Percentiles rank a stretch among this genome's conserved stretches.
Evolutionary conservation across 2,797 vertebrate species (phyloP).

Genomic region (Trematomus bernacchii): DNA sequence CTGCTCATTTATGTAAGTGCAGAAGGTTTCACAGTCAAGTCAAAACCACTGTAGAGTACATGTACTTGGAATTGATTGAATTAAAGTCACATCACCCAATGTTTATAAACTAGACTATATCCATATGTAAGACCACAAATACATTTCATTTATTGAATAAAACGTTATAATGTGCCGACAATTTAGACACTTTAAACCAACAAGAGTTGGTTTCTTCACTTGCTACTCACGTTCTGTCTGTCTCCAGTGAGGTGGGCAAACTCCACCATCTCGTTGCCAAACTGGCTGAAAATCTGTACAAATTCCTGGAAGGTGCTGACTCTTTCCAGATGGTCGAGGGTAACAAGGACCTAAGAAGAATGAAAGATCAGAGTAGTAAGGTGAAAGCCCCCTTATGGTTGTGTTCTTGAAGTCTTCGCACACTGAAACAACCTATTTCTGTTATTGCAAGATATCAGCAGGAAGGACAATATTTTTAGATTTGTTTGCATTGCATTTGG

Average conservation of each 20-base stretch:
- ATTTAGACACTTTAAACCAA: neutral
- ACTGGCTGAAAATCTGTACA: constrained; percentile 99
- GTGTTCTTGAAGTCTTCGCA: constrained; percentile 1
- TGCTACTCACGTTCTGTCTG: constrained; percentile 94
- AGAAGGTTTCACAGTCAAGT: constrained; percentile 36
- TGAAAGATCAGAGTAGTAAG: constrained; percentile 17
- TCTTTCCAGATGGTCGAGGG: constrained; percentile 95
- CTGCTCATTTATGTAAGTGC: constrained; percentile 24
- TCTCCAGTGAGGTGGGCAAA: constrained; percentile 99
- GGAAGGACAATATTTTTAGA: neutral
- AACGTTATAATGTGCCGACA: neutral
- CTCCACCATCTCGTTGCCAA: constrained; percentile 99
- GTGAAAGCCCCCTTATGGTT: constrained; percentile 22
- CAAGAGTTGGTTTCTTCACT: constrained; percentile 16
- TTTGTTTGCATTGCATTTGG: neutral
- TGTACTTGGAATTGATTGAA: constrained; percentile 17
- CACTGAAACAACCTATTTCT: constrained; percentile 1
- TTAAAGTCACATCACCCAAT: constrained; percentile 8
- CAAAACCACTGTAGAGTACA: constrained; percentile 31
- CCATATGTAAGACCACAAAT: neutral
- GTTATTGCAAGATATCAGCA: neutral
- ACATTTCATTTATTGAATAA: neutral
- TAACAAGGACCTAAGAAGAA: constrained; percentile 91
- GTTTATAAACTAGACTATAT: constrained; percentile 4
- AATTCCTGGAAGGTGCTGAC: constrained; percentile 99